Base-by-base conservation (phyloP, 2,888 invertebrate genomes). In the Dromius quadrimaculatus region DNA sequence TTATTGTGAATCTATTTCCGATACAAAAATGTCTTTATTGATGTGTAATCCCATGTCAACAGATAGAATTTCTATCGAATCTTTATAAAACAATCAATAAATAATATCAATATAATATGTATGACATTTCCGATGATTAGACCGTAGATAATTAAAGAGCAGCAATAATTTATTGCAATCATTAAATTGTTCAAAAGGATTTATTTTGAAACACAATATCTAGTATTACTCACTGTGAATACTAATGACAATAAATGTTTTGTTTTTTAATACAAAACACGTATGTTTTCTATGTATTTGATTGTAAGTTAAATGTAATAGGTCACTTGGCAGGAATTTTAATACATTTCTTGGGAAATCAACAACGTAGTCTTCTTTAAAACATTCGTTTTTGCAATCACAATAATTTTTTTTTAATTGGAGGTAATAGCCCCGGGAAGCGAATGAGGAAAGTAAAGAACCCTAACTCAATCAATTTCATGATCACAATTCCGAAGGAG, bases 101-200 rank as follows among this genome's bases (percentile, higher is more conserved):
- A 47, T 47, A 19, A 47, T 11, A 11, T 47, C n/a, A 23, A 47
- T n/a, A n/a, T 47, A 22, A 47, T 9, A 47, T 5, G 11, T 47
- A 9, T 47, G 47, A 47, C 47, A 47, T 47, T 47, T 47, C 5
- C 22, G n/a, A 36, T 22, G 47, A 47, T 47, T 19, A 47, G 11
- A 47, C 9, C 6, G 47, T 47, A 22, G 47, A 22, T 47, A 22
- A 47, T 47, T 47, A 47, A 47, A 47, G 47, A 47, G 11, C 11
- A 8, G 11, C 47, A 22, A 20, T 47, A 20, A 47, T 47, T 47
- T 47, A 47, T 47, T 11, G 23, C 22, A 11, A 6, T 47, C 47
- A 47, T 47, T 47, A 47, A 47, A 6, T 36, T 47, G 47, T 47
- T 47, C 13, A 47, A 47, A 47, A 47, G 47, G 23, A 22, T 47